Evolutionary conservation across 2,888 invertebrate species (phyloP).

Genomic region (Philonicus albiceps): DNA sequence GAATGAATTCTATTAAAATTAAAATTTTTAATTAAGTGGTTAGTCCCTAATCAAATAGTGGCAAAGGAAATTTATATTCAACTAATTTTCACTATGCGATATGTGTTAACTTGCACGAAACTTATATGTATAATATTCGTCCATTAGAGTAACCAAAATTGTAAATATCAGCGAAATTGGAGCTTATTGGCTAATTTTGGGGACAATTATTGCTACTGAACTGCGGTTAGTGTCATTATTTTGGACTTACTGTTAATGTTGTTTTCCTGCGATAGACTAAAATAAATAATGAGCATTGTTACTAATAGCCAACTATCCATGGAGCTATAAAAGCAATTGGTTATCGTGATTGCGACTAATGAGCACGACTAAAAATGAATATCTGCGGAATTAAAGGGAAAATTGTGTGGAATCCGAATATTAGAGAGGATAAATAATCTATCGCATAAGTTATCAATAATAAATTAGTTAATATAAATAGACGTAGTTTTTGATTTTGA

Average conservation of each 20-base stretch:
- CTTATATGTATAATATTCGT: not conserved
- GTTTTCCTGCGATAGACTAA: not conserved
- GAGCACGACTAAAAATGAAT: not conserved
- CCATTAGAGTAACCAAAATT: not conserved
- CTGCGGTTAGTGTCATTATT: not conserved
- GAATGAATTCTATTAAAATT: constrained; percentile 10
- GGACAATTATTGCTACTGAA: not conserved
- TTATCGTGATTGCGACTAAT: not conserved
- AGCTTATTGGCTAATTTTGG: not conserved
- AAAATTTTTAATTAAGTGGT: constrained; percentile 9
- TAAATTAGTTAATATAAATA: not conserved
- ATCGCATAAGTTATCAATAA: not conserved
- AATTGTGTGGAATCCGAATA: not conserved
- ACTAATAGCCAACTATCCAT: not conserved
- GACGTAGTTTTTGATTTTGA: not conserved
- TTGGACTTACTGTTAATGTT: not conserved
- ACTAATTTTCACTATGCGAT: not conserved
- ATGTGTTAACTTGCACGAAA: not conserved
- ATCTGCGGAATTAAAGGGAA: not conserved
- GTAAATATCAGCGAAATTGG: not conserved
- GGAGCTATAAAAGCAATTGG: not conserved
- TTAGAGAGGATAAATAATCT: not conserved
- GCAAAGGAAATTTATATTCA: not conserved
- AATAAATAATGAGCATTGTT: not conserved
- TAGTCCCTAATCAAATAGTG: not conserved